These are phyloP conservation scores for Hydrochoerus hydrochaeris DNA, from an alignment of 2,113 vertebrate species.

Conservation along the genomic window DNA sequence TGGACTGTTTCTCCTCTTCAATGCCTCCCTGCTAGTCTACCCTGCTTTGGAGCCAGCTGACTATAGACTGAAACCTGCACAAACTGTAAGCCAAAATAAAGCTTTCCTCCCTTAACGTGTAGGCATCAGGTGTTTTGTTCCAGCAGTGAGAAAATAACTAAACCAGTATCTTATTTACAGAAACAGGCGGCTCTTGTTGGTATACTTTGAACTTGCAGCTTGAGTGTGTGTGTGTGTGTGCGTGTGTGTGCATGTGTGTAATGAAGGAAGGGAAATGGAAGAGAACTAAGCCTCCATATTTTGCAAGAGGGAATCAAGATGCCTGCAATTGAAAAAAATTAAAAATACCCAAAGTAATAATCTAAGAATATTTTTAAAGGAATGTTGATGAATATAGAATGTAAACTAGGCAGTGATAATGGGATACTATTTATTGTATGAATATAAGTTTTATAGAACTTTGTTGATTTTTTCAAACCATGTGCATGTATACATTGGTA, in stretches of 20 bases:
- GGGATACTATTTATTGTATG: neutral
- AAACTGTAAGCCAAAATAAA: neutral
- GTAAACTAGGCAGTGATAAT: neutral
- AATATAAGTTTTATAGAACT: conserved; percentile 14
- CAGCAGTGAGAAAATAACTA: neutral
- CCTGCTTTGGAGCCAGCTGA: neutral
- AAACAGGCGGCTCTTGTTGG: neutral
- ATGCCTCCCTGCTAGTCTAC: neutral
- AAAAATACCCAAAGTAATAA: neutral
- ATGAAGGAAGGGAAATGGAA: neutral
- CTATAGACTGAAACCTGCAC: neutral
- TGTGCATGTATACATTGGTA: neutral
- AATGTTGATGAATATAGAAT: neutral
- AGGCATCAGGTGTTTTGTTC: neutral
- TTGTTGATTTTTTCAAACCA: conserved; percentile 32
- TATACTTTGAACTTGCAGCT: neutral
- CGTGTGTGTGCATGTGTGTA: neutral
- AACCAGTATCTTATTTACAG: neutral
- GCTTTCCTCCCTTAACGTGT: neutral
- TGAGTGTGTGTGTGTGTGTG: neutral
- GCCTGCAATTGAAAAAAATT: neutral
- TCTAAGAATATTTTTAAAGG: conserved; percentile 32
- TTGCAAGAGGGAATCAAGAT: conserved; percentile 4
- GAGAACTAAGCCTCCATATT: neutral
- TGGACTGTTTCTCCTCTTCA: neutral